phyloP scores from a whole-genome alignment of 2,113 vertebrate genomes.

The Xerus inauris region DNA sequence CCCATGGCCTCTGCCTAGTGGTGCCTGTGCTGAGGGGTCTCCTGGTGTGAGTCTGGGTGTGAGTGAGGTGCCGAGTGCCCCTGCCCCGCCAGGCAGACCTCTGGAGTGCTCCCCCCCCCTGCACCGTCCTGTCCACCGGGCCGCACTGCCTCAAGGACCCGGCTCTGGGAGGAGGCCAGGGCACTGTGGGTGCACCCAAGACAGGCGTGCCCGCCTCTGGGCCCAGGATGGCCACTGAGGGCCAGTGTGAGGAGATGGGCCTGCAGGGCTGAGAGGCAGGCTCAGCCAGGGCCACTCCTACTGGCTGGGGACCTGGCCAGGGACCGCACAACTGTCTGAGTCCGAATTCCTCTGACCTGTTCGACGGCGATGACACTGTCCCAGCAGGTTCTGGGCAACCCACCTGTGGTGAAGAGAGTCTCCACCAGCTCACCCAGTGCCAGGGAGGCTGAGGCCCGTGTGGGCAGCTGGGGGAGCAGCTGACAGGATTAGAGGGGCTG shows the following conservation, averaged over 20 bases:
- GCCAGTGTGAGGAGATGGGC: rapidly evolving
- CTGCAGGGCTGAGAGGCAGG: background rate
- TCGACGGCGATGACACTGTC: rapidly evolving
- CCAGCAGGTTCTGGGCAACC: background rate
- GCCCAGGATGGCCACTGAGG: rapidly evolving
- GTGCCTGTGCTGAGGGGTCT: too few relatives aligned
- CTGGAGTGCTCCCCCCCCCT: rapidly evolving
- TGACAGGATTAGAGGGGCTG: too few relatives aligned
- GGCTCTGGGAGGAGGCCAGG: background rate
- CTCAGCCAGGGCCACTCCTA: too few relatives aligned
- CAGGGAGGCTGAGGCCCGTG: rapidly evolving
- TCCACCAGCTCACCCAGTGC: background rate
- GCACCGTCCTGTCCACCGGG: rapidly evolving
- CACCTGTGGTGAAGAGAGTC: rapidly evolving
- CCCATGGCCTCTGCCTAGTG: too few relatives aligned
- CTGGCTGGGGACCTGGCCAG: background rate
- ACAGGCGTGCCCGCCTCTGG: too few relatives aligned
- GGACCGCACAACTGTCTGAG: background rate
- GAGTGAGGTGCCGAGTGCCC: too few relatives aligned
- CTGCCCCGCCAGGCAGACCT: background rate
- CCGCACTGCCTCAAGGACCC: background rate
- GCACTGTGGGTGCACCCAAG: too few relatives aligned
- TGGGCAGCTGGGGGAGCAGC: background rate
- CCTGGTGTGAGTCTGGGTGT: too few relatives aligned
- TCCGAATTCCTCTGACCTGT: too few relatives aligned